phyloP scores from a whole-genome alignment of 2,888 invertebrate genomes.

The Mesochorus sp. region DNA sequence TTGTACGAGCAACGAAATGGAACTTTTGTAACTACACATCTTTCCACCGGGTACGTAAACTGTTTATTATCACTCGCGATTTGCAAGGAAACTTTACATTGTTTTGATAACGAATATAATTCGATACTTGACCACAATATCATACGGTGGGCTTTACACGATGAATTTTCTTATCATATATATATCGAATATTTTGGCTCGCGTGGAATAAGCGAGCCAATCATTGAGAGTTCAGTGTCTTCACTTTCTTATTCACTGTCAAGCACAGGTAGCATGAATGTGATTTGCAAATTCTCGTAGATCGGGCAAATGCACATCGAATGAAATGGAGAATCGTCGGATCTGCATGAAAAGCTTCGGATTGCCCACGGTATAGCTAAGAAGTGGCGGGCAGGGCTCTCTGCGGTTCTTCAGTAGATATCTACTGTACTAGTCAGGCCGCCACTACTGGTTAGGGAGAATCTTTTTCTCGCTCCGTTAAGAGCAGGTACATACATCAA shows the following conservation, averaged over 20 bases:
- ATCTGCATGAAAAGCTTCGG: slow-evolving; percentile 2
- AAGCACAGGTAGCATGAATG: slow-evolving; percentile 2
- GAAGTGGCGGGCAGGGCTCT: neutral
- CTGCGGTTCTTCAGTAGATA: slow-evolving; percentile 29
- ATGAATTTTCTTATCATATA: too few species aligned
- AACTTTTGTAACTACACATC: too few species aligned
- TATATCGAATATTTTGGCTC: too few species aligned
- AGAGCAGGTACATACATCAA: neutral
- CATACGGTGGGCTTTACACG: too few species aligned
- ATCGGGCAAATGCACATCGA: slow-evolving; percentile 17
- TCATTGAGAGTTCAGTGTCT: neutral
- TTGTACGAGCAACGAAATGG: too few species aligned
- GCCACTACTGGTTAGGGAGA: slow-evolving; percentile 16
- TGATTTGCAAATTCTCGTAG: slow-evolving; percentile 32
- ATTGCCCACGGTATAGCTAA: neutral
- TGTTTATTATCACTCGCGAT: too few species aligned
- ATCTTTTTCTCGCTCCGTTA: slow-evolving; percentile 10
- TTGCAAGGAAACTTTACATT: too few species aligned
- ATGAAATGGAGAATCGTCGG: slow-evolving; percentile 26
- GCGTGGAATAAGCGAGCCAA: neutral
- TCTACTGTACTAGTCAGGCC: slow-evolving; percentile 19
- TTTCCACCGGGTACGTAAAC: too few species aligned
- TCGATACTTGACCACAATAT: too few species aligned
- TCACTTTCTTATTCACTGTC: neutral
- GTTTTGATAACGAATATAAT: too few species aligned